A percentile compares a stretch with the other conserved stretches of the same genome.
These are phyloP conservation scores for Cranoglanis bouderius DNA, from an alignment of 2,113 vertebrate genomes.

Conservation along the genomic window DNA sequence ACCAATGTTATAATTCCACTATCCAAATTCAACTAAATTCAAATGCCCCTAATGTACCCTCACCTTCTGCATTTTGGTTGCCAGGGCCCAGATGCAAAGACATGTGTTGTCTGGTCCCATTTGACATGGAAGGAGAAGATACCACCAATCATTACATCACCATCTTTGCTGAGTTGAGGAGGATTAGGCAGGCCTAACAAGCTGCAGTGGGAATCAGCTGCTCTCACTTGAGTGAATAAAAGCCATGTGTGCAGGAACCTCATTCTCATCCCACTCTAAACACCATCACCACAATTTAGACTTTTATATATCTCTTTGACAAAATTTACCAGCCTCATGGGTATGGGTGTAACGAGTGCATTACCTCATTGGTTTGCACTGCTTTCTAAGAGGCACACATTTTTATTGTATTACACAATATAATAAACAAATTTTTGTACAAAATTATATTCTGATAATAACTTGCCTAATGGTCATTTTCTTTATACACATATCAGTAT, in stretches of 20 bases:
- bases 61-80: conserved; percentile 55
- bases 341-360: conserved; percentile 7
- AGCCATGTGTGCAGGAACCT: conserved; percentile 50
- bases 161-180: conserved; percentile 56
- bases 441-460: neutral
- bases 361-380: neutral
- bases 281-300: neutral
- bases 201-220: conserved; percentile 46
- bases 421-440: neutral
- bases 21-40: neutral
- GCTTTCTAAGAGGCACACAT: neutral
- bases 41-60: neutral
- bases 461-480: neutral
- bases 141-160: conserved; percentile 58
- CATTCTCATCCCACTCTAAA: conserved; percentile 26
- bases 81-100: conserved; percentile 50
- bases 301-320: conserved; percentile 37
- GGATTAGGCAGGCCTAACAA: conserved; percentile 38
- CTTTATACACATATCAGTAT: neutral
- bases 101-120: conserved; percentile 46
- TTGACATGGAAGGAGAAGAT: conserved; percentile 60
- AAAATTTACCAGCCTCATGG: neutral
- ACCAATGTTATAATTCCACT: neutral
- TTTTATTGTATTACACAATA: neutral
- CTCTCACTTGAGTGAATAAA: conserved; percentile 45